Evolutionary conservation across 92 coral and sea anemone genomes (phyloP).

Genomic region (Zoanthus gigantus): DNA sequence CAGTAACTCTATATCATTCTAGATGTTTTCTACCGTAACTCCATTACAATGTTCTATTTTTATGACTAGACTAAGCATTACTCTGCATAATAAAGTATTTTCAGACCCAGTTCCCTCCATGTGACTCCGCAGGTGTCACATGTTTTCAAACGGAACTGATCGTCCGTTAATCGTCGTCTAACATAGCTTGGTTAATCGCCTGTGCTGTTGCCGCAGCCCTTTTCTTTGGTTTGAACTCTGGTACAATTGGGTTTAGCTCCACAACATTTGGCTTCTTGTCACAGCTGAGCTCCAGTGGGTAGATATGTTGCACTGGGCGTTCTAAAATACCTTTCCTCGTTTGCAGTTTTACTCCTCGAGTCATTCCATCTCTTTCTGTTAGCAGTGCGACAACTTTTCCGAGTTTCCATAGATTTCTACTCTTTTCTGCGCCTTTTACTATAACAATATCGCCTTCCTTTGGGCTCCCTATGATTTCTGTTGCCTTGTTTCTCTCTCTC

Average conservation of each 20-base stretch:
- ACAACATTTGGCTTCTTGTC: conserved; percentile 5
- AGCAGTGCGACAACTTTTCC: conserved; percentile 37
- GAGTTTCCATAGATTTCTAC: conserved; percentile 41
- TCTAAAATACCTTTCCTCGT: conserved; percentile 37
- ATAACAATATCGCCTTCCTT: conserved; percentile 38
- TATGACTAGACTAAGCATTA: not conserved
- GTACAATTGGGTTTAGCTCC: conserved; percentile 2
- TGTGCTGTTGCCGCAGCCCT: conserved; percentile 17
- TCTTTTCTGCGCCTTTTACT: conserved; percentile 38
- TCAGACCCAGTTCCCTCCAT: conserved; percentile 2
- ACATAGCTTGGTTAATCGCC: conserved; percentile 18
- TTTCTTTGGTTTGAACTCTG: conserved; percentile 13
- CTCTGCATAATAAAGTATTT: not conserved
- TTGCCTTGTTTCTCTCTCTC: conserved; percentile 40
- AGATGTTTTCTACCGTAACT: too few relatives aligned
- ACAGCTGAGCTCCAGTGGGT: conserved; percentile 39
- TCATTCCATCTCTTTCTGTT: conserved; percentile 15
- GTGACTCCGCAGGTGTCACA: conserved; percentile 12
- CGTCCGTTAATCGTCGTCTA: conserved; percentile 13
- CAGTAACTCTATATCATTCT: too few relatives aligned
- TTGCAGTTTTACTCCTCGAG: conserved; percentile 25
- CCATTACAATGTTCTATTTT: not conserved
- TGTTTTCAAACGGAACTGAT: not conserved
- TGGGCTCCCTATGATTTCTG: conserved; percentile 30
- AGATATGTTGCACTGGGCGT: conserved; percentile 41